Base-by-base conservation (phyloP, 2,797 vertebrate genomes). In the Molothrus aeneus region DNA sequence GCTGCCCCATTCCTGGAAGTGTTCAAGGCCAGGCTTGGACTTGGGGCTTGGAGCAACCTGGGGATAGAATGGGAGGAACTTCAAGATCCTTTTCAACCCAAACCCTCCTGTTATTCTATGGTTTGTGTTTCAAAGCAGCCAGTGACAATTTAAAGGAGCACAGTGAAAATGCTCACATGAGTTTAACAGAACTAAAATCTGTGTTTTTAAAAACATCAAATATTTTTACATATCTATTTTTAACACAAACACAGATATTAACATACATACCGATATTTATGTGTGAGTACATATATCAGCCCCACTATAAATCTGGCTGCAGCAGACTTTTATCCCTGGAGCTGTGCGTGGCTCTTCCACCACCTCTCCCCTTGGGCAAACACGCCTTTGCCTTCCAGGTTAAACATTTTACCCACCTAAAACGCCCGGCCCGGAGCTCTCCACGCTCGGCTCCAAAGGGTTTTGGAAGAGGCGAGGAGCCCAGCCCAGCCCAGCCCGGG, bases 171-270 rank as follows among this genome's bases (percentile, higher is more conserved):
- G 16, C 51, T 79, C 47, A 13, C 32, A 2, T 0, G 16, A 40
- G 10, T 13, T 13, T 6, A 64, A 11, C 70, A 13, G 11, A 47
- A 47, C 3, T 28, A 19, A 60, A 75, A 25, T 8, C 2, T 11
- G 22, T 11, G 31, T 4, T 3, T 26, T 63, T 28, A 18, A 45
- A 10, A 7, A 3, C 3, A 25, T 10, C 26, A 51, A 10, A 2
- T 17, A 31, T 7, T 21, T 18, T 34, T 31, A 22, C 14, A 3
- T 1, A 7, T 0, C 5, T 9, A 1, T 53, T 36, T 83, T 53
- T 60, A 38, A 53, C 45, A 65, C 25, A 17, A 34, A 9, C 51
- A 16, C 36, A 13, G 3, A 4, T 10, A 45, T 31, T 8, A 47
- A 40, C 25, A 16, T 15, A 45, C 4, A 57, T 11, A 26, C 15